These are phyloP conservation scores for Agrotis exclamationis DNA, from an alignment of 2,888 invertebrate species.

Conservation along the genomic window DNA sequence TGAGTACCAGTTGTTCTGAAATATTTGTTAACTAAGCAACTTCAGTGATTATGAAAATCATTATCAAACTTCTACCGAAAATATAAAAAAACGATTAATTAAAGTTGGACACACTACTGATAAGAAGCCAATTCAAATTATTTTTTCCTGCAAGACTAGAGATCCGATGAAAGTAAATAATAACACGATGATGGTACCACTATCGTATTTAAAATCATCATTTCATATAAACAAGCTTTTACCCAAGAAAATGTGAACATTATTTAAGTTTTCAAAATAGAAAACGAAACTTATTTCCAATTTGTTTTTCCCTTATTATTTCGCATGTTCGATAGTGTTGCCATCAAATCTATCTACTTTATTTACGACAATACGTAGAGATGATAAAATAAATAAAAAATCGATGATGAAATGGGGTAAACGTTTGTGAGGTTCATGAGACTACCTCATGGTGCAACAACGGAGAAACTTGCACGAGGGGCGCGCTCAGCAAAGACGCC, in stretches of 20 bases:
- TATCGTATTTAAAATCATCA: constrained; percentile 5
- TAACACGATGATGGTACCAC: constrained; percentile 18
- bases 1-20: not conserved
- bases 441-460: constrained; percentile 83
- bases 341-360: constrained; percentile 18
- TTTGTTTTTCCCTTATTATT: too few species aligned
- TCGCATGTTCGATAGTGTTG: constrained; percentile 4
- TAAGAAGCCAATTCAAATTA: constrained; percentile 2
- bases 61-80: not conserved
- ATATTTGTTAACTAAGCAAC: not conserved
- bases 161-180: constrained; percentile 1
- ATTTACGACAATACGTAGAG: not conserved
- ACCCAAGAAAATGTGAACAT: not conserved
- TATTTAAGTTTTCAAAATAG: not conserved
- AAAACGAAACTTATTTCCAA: not conserved
- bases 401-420: constrained; percentile 9
- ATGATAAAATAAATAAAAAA: constrained; percentile 25
- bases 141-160: constrained; percentile 21
- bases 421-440: constrained; percentile 40
- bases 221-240: not conserved
- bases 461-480: constrained; percentile 83
- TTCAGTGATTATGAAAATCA: not conserved
- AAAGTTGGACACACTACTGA: constrained; percentile 23
- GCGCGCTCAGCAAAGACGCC: constrained; percentile 80
- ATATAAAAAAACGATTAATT: constrained; percentile 2